phyloP scores from a whole-genome alignment of 2,113 vertebrate genomes.

The Aldabrachelys gigantea region DNA sequence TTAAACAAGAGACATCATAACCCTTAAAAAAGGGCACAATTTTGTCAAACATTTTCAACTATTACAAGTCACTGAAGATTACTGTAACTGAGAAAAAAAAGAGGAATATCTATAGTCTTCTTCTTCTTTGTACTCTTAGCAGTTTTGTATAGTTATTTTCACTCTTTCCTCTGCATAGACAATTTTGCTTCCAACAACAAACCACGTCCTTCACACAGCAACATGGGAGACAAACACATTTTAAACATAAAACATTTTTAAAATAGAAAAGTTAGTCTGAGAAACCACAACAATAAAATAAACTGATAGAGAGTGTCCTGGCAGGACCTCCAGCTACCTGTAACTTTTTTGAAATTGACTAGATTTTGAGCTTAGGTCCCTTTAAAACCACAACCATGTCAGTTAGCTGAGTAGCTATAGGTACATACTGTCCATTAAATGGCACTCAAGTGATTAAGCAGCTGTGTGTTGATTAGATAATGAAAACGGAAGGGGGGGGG shows the following conservation, averaged over 20 bases:
- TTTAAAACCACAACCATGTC: not conserved
- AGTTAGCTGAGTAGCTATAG: not conserved
- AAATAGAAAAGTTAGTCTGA: conserved; percentile 7
- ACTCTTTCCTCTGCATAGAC: not conserved
- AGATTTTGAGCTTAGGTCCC: not conserved
- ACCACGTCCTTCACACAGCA: not conserved
- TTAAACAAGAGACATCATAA: not conserved
- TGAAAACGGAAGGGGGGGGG: not conserved
- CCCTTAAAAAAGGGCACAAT: not conserved
- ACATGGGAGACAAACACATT: not conserved
- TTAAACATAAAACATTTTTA: not conserved
- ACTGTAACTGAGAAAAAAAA: not conserved
- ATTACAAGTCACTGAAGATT: conserved; percentile 7
- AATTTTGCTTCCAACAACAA: not conserved
- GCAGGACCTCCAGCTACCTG: not conserved
- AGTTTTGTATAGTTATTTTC: not conserved
- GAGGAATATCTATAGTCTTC: not conserved
- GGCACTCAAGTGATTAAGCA: not conserved
- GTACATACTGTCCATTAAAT: not conserved
- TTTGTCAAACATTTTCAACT: not conserved
- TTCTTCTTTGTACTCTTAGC: not conserved
- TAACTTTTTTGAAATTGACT: not conserved
- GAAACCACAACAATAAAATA: not conserved
- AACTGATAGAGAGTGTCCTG: not conserved
- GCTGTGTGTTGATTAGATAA: not conserved